Conservation (phyloP, 1,140 invertebrate species). For the Alviniconcha marisindica region DNA sequence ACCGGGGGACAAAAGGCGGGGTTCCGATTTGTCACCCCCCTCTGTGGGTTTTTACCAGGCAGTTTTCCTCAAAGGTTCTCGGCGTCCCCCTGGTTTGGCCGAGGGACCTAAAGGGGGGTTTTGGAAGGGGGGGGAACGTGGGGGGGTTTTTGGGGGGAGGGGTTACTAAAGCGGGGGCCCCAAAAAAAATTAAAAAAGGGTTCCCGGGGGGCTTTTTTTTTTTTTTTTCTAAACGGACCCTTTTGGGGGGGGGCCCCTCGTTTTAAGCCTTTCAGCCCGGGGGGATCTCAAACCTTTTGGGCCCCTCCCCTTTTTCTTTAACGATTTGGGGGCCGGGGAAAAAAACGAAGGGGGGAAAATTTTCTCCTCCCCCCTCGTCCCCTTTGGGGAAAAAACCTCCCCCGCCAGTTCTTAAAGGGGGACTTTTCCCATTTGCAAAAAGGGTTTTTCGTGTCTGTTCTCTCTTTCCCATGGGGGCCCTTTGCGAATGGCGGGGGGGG, state of each 20-base stretch:
- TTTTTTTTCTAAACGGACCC: not conserved
- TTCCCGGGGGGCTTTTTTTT: too few relatives aligned
- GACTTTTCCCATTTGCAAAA: too few relatives aligned
- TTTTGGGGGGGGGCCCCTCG: not conserved
- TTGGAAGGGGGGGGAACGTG: not conserved
- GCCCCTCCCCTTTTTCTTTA: too few relatives aligned
- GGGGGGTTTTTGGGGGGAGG: not conserved
- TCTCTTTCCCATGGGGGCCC: not conserved
- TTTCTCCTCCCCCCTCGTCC: too few relatives aligned
- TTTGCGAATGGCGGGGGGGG: too few relatives aligned
- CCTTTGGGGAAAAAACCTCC: too few relatives aligned
- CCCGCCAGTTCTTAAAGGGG: too few relatives aligned
- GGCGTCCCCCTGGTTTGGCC: not conserved
- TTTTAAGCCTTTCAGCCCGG: not conserved
- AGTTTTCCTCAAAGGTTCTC: not conserved
- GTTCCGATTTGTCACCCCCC: not conserved
- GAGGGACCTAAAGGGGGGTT: not conserved
- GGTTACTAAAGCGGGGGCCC: not conserved
- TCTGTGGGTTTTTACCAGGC: constrained; percentile 9
- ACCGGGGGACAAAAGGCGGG: not conserved
- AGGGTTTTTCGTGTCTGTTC: too few relatives aligned
- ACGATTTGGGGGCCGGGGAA: too few relatives aligned
- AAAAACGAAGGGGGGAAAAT: too few relatives aligned
- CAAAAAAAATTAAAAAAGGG: too few relatives aligned
- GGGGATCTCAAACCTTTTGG: too few relatives aligned